A percentile compares a stretch with the other conserved stretches of the same genome.
Evolutionary conservation across 2,888 invertebrate genomes (phyloP).

Genomic region (Iphiclides podalirius): DNA sequence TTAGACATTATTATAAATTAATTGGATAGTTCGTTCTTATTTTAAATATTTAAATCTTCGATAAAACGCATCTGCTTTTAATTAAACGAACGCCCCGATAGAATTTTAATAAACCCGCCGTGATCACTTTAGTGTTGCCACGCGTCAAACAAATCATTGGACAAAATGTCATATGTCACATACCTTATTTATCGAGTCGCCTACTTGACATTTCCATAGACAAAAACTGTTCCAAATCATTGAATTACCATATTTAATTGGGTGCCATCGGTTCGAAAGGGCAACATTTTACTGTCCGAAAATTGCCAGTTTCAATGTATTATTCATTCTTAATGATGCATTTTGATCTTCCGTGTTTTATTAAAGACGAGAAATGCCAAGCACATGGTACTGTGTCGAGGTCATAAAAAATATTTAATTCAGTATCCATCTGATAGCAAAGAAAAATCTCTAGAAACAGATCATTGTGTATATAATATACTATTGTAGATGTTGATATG

Average conservation of each 20-base stretch:
- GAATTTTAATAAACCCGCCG: not conserved
- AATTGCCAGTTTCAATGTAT: not conserved
- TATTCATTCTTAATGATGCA: not conserved
- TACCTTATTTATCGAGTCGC: slow-evolving; percentile 6
- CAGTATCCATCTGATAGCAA: no score
- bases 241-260: slow-evolving; percentile 10
- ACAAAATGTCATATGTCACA: slow-evolving; percentile 12
- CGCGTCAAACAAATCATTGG: not conserved
- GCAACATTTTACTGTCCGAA: not conserved
- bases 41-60: no score
- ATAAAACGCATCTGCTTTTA: not conserved
- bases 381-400: no score
- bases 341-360: no score
- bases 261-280: slow-evolving; percentile 1
- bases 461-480: no score
- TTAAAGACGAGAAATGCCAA: no score
- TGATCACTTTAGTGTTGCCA: not conserved
- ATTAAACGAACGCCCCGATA: not conserved
- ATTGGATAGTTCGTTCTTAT: no score
- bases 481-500: no score
- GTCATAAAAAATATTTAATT: no score
- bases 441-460: no score
- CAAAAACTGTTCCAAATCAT: slow-evolving; percentile 4
- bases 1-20: no score
- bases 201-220: slow-evolving; percentile 15